Percentiles rank a stretch among this genome's conserved stretches.
These are phyloP conservation scores for Rhodophaea formosa DNA, from an alignment of 2,888 invertebrate genomes.

Conservation along the genomic window DNA sequence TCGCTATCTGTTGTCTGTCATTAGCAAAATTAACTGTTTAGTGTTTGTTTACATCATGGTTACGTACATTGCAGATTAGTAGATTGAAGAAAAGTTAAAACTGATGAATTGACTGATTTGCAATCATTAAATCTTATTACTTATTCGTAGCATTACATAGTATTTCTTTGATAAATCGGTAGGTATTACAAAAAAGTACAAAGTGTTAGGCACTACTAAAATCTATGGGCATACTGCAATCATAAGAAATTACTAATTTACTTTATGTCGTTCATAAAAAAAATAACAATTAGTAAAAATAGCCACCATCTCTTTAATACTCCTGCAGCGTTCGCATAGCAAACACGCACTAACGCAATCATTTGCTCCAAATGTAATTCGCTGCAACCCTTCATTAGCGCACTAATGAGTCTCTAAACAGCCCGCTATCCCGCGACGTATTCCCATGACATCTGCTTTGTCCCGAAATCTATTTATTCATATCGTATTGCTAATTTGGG, in stretches of 20 bases:
- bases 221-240: too few relatives aligned
- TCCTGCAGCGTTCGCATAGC: constrained; percentile 24
- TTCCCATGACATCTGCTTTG: constrained; percentile 55
- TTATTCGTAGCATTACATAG: too few relatives aligned
- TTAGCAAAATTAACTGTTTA: constrained; percentile 23
- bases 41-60: constrained; percentile 11
- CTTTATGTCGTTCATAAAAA: too few relatives aligned
- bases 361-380: constrained; percentile 34
- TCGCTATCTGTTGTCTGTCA: constrained; percentile 42
- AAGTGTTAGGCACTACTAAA: too few relatives aligned
- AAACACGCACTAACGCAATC: constrained; percentile 26
- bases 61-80: too few relatives aligned
- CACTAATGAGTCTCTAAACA: constrained; percentile 65
- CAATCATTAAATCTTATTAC: too few relatives aligned
- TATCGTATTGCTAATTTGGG: constrained; percentile 80
- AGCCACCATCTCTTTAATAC: not conserved
- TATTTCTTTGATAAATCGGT: too few relatives aligned
- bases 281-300: too few relatives aligned
- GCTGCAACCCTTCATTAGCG: constrained; percentile 65
- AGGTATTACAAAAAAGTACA: too few relatives aligned
- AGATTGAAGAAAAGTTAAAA: too few relatives aligned
- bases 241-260: too few relatives aligned
- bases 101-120: too few relatives aligned
- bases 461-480: constrained; percentile 67
- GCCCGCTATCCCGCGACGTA: constrained; percentile 38